phyloP scores from a whole-genome alignment of 2,797 vertebrate species.

The Xenentodon cancila region DNA sequence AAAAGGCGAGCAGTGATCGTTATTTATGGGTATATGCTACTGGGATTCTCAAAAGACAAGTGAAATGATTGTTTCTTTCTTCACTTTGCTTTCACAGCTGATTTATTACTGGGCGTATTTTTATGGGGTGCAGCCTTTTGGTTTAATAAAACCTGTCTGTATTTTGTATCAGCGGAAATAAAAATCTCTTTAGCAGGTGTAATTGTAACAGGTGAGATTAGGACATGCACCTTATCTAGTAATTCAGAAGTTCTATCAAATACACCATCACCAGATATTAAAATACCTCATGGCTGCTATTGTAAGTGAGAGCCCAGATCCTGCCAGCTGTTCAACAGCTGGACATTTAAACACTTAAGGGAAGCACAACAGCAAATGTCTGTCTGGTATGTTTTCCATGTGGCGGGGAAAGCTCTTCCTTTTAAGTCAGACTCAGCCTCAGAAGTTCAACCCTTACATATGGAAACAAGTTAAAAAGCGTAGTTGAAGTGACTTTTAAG shows the following conservation, averaged over 20 bases:
- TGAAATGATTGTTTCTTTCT: slow-evolving; percentile 9
- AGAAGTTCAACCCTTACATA: slow-evolving; percentile 29
- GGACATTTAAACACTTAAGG: slow-evolving; percentile 33
- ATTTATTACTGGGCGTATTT: slow-evolving; percentile 30
- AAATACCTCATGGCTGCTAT: not conserved
- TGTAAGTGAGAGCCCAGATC: slow-evolving; percentile 36
- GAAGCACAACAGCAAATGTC: slow-evolving; percentile 40
- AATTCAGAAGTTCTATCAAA: slow-evolving; percentile 30
- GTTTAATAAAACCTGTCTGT: slow-evolving; percentile 17
- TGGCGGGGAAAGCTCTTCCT: slow-evolving; percentile 34
- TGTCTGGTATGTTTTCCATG: slow-evolving; percentile 66
- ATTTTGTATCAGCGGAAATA: not conserved
- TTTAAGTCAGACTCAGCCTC: slow-evolving; percentile 46
- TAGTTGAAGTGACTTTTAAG: slow-evolving; percentile 5
- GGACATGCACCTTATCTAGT: no score
- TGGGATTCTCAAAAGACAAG: slow-evolving; percentile 23
- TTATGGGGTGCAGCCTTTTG: slow-evolving; percentile 7
- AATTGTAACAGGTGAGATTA: slow-evolving; percentile 6
- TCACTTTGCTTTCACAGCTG: slow-evolving; percentile 9
- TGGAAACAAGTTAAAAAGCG: slow-evolving; percentile 19
- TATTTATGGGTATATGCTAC: slow-evolving; percentile 29
- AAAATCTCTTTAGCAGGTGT: slow-evolving; percentile 2
- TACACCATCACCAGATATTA: slow-evolving; percentile 9
- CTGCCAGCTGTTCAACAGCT: slow-evolving; percentile 66
- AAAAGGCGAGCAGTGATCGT: slow-evolving; percentile 1